phyloP scores from a whole-genome alignment of 2,888 invertebrate species.

The Ethmia dodecea region DNA sequence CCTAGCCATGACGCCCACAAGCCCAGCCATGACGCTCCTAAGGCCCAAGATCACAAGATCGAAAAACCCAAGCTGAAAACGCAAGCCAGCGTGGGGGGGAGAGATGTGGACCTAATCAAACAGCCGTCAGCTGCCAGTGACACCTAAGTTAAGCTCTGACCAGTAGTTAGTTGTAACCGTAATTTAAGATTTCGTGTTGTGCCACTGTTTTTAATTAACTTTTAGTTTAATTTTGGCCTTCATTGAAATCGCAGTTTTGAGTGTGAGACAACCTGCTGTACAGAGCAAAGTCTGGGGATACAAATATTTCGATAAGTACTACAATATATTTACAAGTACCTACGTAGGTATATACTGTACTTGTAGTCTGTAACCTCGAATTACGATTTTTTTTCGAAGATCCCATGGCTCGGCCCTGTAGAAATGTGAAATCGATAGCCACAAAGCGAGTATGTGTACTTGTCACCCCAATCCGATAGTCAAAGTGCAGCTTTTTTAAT shows the following conservation, averaged over 20 bases:
- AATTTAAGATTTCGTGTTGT: conserved; percentile 28
- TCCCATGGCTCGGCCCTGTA: too few relatives aligned
- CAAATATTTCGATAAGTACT: too few relatives aligned
- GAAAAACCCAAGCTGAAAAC: conserved; percentile 48
- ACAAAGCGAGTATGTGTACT: too few relatives aligned
- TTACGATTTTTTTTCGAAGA: too few relatives aligned
- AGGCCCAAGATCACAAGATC: conserved; percentile 12
- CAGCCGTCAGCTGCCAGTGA: conserved; percentile 66
- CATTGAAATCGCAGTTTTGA: not conserved
- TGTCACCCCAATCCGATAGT: too few relatives aligned
- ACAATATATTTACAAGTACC: too few relatives aligned
- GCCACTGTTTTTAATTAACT: conserved; percentile 18
- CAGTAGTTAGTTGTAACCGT: conserved; percentile 24
- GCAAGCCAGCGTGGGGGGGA: conserved; percentile 68
- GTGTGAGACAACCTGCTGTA: too few relatives aligned
- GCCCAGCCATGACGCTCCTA: conserved; percentile 12
- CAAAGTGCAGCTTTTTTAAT: too few relatives aligned
- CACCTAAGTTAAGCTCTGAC: conserved; percentile 54
- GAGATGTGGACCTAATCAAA: conserved; percentile 78
- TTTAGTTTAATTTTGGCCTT: not conserved
- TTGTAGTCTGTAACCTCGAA: too few relatives aligned
- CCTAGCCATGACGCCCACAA: conserved; percentile 12
- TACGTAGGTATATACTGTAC: too few relatives aligned
- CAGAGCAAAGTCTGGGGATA: too few relatives aligned
- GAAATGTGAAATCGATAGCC: too few relatives aligned